Evolutionary conservation across 2,113 vertebrate genomes (phyloP), one percentile per base, ranked within the genome.

Genomic region (Ardeotis arabs): DNA sequence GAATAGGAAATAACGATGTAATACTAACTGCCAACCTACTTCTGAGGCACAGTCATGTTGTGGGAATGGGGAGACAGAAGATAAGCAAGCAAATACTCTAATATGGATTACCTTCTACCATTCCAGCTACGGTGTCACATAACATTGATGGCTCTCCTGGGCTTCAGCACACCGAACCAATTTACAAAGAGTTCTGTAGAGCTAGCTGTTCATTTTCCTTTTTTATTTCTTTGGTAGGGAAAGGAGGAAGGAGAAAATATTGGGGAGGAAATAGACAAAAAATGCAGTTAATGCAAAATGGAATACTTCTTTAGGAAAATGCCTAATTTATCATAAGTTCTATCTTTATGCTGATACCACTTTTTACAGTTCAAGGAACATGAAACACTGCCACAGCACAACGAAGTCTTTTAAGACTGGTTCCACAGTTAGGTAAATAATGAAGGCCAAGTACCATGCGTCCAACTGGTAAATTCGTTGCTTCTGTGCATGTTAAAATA

Each of bases 401-500:
- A 87, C 5, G 52, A 89, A 89, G 64, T 13, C 91, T 96, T 95
- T 93, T 78, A 62, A 81, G 17, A 33, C 49, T 41, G 19, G 15
- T 53, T 81, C 58, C 49, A 45, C 37, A 56, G 69, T 56, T 73
- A 58, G 50, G 50, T 45, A 79, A 58, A 53, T 33, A 84, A 37
- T 12, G 53, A 91, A 66, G 66, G 77, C 80, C 89, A 92, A 84
- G 69, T 59, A n/a, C 62, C 80, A 56, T 45, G 67, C 2, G 2
- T 77, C 84, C 66, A 79, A 17, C 52, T 64, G 93, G 84, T 49
- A 79, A 91, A 70, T 81, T 90, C 28, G 84, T 89, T 87, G 78
- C 80, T 72, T 73, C 91, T 68, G 67, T 94, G 78, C 67, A 60
- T 87, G 69, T 80, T n/a, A 84, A 92, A 96, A 84, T 90, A 73